These are phyloP conservation scores for Cantharis flavilabris DNA, from an alignment of 2,888 invertebrate species.

Conservation along the genomic window DNA sequence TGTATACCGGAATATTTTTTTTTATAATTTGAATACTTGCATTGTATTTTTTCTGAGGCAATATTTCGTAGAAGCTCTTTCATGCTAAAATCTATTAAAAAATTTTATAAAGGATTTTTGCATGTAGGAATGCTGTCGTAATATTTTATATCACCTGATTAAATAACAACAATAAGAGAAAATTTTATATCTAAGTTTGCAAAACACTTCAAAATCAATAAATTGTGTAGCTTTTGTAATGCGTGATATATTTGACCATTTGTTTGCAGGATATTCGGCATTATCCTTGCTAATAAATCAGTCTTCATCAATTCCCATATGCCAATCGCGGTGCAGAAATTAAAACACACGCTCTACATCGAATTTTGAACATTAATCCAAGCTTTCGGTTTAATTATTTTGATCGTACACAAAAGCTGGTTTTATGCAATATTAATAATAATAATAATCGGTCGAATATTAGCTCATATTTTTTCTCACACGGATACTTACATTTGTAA, in stretches of 20 bases:
- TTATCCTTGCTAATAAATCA: constrained; percentile 35
- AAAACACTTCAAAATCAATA: constrained; percentile 10
- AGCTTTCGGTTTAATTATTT: constrained; percentile 15
- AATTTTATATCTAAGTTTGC: background rate
- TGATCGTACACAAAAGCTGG: constrained; percentile 7
- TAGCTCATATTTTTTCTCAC: background rate
- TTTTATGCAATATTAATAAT: background rate
- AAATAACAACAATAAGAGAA: background rate
- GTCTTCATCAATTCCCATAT: constrained; percentile 35
- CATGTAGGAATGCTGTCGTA: background rate
- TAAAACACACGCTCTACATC: constrained; percentile 23
- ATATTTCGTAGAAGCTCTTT: background rate
- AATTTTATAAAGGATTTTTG: background rate
- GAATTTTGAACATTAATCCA: constrained; percentile 25
- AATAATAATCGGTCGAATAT: background rate
- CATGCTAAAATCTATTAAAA: background rate
- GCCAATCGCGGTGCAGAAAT: constrained; percentile 26
- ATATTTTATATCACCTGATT: background rate
- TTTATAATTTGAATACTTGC: background rate
- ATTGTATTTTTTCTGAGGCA: background rate
- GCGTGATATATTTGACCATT: constrained; percentile 29
- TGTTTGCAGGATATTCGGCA: constrained; percentile 32
- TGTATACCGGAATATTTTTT: background rate
- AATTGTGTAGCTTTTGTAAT: constrained; percentile 24
- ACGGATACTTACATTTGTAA: background rate